Evolutionary conservation across 2,888 invertebrate genomes (phyloP), one percentile per base, ranked within the genome.

Genomic region (Brachyptera putata): DNA sequence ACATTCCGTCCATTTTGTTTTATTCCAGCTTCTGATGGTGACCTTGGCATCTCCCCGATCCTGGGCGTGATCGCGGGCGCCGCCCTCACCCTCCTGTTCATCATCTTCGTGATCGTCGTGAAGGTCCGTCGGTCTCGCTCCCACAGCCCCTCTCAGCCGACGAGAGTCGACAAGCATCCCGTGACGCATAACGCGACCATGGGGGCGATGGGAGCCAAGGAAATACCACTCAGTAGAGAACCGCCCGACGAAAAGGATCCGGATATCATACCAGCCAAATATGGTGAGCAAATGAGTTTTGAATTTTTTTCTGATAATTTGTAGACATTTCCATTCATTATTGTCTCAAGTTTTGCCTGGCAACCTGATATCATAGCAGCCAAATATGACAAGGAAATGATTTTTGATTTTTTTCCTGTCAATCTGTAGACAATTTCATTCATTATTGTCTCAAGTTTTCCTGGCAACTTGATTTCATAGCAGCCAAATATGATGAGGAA

Each of bases 281-380:
- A 84, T 69, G 86, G 86, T 86, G 76, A 77, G 76, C 68, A 3
- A 13, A 37, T n/a, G n/a, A n/a, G n/a, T n/a, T n/a, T n/a, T n/a
- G n/a, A n/a, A n/a, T n/a, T n/a, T n/a, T n/a, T n/a, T n/a, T n/a
- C n/a, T n/a, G n/a, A n/a, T n/a, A n/a, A n/a, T n/a, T n/a, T n/a
- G n/a, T n/a, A 56, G 22, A 49, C 41, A 11, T 22, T 34, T 13
- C 21, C 43, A 16, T 18, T 74, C 14, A 74, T 74, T 41, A 70
- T 75, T 63, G 77, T 77, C 55, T 67, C 69, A 14, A 66, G 69
- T 11, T 81, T 83, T 68, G 84, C 84, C 69, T 79, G 80, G 67
- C 87, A 87, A 76, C 87, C 87, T 16, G 87, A 87, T 74, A 83
- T 87, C 63, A 87, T 87, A 72, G 87, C 87, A 64, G 85, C 85